A percentile compares a stretch with the other conserved stretches of the same genome.
Conservation (phyloP, 2,113 vertebrate species). For the Stegastes partitus region DNA sequence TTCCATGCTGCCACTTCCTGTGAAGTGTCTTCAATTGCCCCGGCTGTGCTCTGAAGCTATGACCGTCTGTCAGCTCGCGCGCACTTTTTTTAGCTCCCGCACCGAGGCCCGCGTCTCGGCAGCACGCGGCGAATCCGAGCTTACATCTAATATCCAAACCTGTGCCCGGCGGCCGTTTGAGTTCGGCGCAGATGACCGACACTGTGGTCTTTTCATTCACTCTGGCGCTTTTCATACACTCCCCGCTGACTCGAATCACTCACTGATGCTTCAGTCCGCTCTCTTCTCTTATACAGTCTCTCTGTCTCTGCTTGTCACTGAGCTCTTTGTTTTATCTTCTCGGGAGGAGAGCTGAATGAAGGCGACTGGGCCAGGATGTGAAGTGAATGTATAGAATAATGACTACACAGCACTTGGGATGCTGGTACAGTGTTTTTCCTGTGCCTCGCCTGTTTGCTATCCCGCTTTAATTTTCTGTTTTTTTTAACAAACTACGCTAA, state of each 20-base stretch:
- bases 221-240: conserved; percentile 56
- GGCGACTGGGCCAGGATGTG: conserved; percentile 55
- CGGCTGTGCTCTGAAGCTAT: conserved; percentile 57
- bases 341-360: conserved; percentile 47
- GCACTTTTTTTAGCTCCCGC: not conserved
- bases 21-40: conserved; percentile 60
- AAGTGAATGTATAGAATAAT: conserved; percentile 45
- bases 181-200: conserved; percentile 16
- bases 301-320: conserved; percentile 61
- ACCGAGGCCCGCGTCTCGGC: conserved; percentile 6
- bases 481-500: conserved; percentile 45
- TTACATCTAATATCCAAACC: conserved; percentile 19
- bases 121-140: conserved; percentile 28
- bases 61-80: conserved; percentile 59
- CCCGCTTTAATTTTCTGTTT: not conserved
- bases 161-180: conserved; percentile 6
- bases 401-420: conserved; percentile 31
- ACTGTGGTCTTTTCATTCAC: conserved; percentile 65
- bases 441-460: conserved; percentile 13
- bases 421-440: conserved; percentile 1
- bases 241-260: conserved; percentile 53
- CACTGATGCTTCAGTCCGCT: conserved; percentile 42
- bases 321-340: conserved; percentile 63
- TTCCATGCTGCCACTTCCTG: conserved; percentile 53
- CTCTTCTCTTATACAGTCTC: conserved; percentile 43